These are phyloP conservation scores for Oscheius sp. DNA, from an alignment of 2,888 invertebrate species.

Conservation along the genomic window DNA sequence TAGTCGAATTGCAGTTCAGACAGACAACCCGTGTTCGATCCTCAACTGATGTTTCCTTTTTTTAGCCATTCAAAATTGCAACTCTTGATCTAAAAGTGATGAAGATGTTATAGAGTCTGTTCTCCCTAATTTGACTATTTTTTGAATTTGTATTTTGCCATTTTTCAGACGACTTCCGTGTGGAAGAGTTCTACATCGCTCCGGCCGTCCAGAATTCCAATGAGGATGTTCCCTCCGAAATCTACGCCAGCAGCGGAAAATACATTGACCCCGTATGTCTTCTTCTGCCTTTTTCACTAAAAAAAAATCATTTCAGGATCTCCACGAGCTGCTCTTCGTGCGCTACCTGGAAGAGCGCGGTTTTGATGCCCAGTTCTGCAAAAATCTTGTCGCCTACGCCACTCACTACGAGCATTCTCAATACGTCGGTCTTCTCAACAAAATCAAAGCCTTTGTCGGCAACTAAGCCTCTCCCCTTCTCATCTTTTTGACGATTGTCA, in stretches of 20 bases:
- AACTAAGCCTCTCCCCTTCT: conserved; percentile 39
- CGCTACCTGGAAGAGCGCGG: conserved; percentile 96
- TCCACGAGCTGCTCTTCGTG: conserved; percentile 79
- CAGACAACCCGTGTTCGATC: no score
- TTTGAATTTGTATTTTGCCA: background rate
- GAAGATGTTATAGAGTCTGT: no score
- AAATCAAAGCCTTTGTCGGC: conserved; percentile 85
- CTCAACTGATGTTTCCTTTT: no score
- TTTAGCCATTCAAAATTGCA: no score
- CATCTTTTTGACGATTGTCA: background rate
- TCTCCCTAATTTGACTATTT: background rate
- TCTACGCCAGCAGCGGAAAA: conserved; percentile 88
- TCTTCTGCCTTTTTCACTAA: background rate
- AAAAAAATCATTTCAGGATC: conserved; percentile 47
- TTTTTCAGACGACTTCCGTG: conserved; percentile 88
- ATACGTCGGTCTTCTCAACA: conserved; percentile 89
- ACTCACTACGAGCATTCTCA: conserved; percentile 92
- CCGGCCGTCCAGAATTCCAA: conserved; percentile 76
- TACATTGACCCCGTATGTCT: conserved; percentile 90
- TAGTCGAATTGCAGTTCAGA: no score
- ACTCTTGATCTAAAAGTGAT: no score
- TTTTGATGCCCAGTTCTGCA: conserved; percentile 89
- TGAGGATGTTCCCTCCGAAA: conserved; percentile 88
- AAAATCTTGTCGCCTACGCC: conserved; percentile 87
- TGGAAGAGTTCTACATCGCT: conserved; percentile 89